Conservation (phyloP, 2,113 vertebrate genomes). For the Shinisaurus crocodilurus region DNA sequence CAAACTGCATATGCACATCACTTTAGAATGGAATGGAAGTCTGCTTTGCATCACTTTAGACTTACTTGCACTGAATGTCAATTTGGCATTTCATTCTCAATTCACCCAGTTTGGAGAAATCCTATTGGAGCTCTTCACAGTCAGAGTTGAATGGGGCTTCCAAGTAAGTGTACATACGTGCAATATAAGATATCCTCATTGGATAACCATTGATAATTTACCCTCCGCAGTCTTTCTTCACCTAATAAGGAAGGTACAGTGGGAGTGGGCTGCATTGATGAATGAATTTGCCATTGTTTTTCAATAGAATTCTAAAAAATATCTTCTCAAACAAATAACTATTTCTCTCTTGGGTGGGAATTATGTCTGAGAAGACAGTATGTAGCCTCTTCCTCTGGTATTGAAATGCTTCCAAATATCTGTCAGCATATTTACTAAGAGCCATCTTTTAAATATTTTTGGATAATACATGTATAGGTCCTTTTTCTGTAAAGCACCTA, state of each 20-base stretch:
- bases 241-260: neutral
- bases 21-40: no score
- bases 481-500: neutral
- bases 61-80: no score
- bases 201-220: neutral
- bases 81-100: no score
- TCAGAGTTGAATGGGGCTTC: no score
- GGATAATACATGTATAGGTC: neutral
- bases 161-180: no score
- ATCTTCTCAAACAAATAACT: neutral
- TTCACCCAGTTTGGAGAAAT: no score
- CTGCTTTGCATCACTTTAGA: no score
- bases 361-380: neutral
- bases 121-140: no score
- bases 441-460: neutral
- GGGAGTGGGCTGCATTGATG: neutral
- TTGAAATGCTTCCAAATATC: neutral
- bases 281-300: neutral
- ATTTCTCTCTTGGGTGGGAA: neutral
- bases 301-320: neutral
- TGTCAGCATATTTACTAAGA: neutral
- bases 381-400: neutral
- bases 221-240: neutral
- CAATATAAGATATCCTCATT: neutral
- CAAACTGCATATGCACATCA: no score